These are phyloP conservation scores for Alfaro cultratus DNA, from an alignment of 2,797 vertebrate genomes.

Conservation along the genomic window DNA sequence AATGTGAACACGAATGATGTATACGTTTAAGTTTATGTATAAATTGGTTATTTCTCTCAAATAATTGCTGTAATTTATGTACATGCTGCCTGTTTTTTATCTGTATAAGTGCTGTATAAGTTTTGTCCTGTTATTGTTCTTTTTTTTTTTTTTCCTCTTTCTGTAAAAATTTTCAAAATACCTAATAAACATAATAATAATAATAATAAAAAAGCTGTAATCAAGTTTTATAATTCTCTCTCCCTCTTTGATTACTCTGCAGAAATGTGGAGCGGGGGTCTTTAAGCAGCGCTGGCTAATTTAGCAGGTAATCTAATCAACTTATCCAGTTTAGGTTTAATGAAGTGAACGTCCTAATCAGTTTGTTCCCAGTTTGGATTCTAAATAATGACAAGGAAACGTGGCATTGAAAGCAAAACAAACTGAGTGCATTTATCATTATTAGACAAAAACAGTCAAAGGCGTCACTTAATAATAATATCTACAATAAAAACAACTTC, in stretches of 20 bases:
- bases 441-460: slow-evolving; percentile 3
- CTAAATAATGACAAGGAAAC: slow-evolving; percentile 7
- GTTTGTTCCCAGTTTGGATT: not conserved
- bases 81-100: too few species aligned
- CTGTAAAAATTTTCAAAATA: too few species aligned
- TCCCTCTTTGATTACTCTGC: slow-evolving; percentile 5
- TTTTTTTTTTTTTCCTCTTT: too few species aligned
- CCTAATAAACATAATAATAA: too few species aligned
- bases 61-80: too few species aligned
- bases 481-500: slow-evolving; percentile 6
- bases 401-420: not conserved
- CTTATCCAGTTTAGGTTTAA: slow-evolving; percentile 10
- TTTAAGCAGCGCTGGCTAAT: slow-evolving; percentile 2
- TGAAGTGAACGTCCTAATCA: slow-evolving; percentile 15
- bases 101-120: too few species aligned
- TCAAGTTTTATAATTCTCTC: slow-evolving; percentile 11
- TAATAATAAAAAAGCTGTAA: not conserved
- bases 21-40: too few species aligned
- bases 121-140: too few species aligned
- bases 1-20: too few species aligned
- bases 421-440: not conserved
- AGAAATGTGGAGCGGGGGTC: not conserved
- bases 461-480: slow-evolving; percentile 16
- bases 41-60: too few species aligned
- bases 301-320: slow-evolving; percentile 24